A percentile compares a stretch with the other conserved stretches of the same genome.
phyloP scores from a whole-genome alignment of 2,888 invertebrate genomes.

The Netelia virgata region DNA sequence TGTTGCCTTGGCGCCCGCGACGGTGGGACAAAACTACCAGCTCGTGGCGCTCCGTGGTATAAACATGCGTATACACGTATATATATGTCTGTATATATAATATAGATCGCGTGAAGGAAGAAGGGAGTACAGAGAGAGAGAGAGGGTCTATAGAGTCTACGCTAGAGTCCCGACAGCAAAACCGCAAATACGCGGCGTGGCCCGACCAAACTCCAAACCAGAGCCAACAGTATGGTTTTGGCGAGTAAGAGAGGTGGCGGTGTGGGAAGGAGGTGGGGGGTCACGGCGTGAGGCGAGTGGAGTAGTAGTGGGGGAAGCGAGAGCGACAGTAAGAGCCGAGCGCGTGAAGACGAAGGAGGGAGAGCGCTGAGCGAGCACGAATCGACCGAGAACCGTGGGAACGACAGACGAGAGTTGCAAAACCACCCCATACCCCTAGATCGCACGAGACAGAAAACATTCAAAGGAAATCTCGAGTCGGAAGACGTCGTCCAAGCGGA shows the following conservation, averaged over 20 bases:
- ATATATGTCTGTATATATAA: slow-evolving; percentile 47
- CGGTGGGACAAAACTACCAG: slow-evolving; percentile 12
- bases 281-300: slow-evolving; percentile 2
- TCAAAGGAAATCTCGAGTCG: slow-evolving; percentile 53
- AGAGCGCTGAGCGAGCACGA: slow-evolving; percentile 1
- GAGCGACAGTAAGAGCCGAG: slow-evolving; percentile 16
- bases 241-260: slow-evolving; percentile 73
- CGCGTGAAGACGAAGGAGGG: slow-evolving; percentile 15
- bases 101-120: slow-evolving; percentile 60
- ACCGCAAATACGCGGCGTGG: slow-evolving; percentile 84
- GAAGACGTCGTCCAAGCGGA: slow-evolving; percentile 42
- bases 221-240: slow-evolving; percentile 82
- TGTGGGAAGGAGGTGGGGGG: slow-evolving; percentile 2
- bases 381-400: slow-evolving; percentile 9
- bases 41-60: not conserved
- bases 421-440: slow-evolving; percentile 75
- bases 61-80: slow-evolving; percentile 14
- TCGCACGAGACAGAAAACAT: slow-evolving; percentile 72
- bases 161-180: slow-evolving; percentile 82
- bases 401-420: slow-evolving; percentile 17
- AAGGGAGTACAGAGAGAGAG: slow-evolving; percentile 15
- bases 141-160: slow-evolving; percentile 74
- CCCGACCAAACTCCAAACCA: slow-evolving; percentile 83
- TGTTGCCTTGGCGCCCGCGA: slow-evolving; percentile 57
- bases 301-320: slow-evolving; percentile 10